Percentiles rank a stretch among this genome's conserved stretches.
phyloP scores from a whole-genome alignment of 2,888 invertebrate species.

The Lochmaea crataegi region DNA sequence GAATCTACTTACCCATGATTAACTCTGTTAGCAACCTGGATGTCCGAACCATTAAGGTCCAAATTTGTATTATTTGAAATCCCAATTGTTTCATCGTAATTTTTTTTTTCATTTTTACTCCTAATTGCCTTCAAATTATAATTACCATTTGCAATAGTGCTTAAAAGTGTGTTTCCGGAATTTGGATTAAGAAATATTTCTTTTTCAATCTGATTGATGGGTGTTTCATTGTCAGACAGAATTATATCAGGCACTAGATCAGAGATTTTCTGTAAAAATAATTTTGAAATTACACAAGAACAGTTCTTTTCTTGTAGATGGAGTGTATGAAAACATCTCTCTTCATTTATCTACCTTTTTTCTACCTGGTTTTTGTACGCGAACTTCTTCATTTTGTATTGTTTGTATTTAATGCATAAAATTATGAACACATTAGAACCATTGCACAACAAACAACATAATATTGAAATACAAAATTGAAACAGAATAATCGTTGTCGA shows the following conservation, averaged over 20 bases:
- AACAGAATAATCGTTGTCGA: no score
- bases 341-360: no score
- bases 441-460: no score
- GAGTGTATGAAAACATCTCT: no score
- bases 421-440: no score
- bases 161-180: conserved; percentile 58
- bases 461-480: no score
- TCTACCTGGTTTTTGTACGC: no score
- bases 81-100: conserved; percentile 21
- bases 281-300: no score
- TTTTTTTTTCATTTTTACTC: conserved; percentile 42
- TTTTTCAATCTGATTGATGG: conserved; percentile 36
- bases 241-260: conserved; percentile 16
- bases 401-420: no score
- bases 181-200: conserved; percentile 60
- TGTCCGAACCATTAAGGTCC: conserved; percentile 27
- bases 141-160: conserved; percentile 57
- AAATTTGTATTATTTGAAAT: conserved; percentile 10
- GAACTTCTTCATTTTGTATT: no score
- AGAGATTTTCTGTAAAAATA: no score
- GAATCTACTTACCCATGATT: conserved; percentile 42
- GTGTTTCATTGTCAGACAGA: conserved; percentile 35
- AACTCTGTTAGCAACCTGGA: conserved; percentile 49
- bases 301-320: no score
- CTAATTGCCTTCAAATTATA: conserved; percentile 54